phyloP scores from a whole-genome alignment of 2,797 vertebrate genomes.

The Lagodon rhomboides region DNA sequence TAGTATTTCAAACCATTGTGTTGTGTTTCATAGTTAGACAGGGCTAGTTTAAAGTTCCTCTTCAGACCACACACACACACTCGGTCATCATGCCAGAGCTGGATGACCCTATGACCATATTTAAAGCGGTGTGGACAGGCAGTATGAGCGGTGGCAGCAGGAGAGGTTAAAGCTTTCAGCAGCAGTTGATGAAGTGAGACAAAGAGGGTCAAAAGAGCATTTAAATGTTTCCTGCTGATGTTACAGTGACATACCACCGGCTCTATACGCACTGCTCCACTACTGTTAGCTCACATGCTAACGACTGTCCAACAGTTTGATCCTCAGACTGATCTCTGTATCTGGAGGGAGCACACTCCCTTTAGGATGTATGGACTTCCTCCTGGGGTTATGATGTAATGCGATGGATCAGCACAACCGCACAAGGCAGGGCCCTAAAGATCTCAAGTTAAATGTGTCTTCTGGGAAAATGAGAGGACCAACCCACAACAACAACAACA shows the following conservation, averaged over 20 bases:
- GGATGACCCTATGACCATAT: slow-evolving; percentile 38
- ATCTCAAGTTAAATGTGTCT: background rate
- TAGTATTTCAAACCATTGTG: background rate
- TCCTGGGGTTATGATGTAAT: background rate
- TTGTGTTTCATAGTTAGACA: background rate
- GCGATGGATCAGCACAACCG: background rate
- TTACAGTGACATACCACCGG: background rate
- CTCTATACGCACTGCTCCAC: background rate
- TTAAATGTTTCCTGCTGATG: slow-evolving; percentile 57
- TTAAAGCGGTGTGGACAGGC: slow-evolving; percentile 43
- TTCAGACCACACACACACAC: slow-evolving; percentile 13
- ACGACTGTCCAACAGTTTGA: background rate
- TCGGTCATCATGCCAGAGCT: slow-evolving; percentile 12
- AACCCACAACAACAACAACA: background rate
- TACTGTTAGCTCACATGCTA: background rate
- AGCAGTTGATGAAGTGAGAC: slow-evolving; percentile 43
- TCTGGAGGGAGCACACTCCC: background rate
- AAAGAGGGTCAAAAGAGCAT: slow-evolving; percentile 45
- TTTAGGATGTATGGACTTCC: background rate
- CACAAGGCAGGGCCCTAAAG: background rate
- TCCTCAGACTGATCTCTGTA: background rate
- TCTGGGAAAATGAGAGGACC: background rate
- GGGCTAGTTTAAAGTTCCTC: slow-evolving; percentile 21
- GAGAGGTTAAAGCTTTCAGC: slow-evolving; percentile 47
- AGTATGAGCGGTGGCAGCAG: slow-evolving; percentile 8